Percentiles rank a stretch among this genome's conserved stretches.
phyloP scores from a whole-genome alignment of 2,797 vertebrate species.

The Aselliscus stoliczkanus region DNA sequence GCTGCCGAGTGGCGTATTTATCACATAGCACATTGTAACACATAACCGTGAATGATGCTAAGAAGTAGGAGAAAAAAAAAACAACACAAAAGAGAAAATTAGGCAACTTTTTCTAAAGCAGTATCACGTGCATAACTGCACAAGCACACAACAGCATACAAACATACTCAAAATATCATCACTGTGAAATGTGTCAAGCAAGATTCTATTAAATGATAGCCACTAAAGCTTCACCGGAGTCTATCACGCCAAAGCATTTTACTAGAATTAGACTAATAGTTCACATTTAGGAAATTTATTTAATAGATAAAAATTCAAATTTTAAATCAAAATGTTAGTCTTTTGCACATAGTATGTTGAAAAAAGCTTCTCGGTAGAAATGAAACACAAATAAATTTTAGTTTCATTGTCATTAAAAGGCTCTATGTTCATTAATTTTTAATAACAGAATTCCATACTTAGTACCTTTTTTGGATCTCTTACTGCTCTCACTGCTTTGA shows the following conservation, averaged over 20 bases:
- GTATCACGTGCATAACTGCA: neutral
- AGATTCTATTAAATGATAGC: neutral
- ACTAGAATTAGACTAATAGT: neutral
- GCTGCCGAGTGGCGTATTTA: constrained; percentile 98
- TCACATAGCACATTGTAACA: constrained; percentile 99
- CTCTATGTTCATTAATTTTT: constrained; percentile 3
- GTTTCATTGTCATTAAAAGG: constrained; percentile 1
- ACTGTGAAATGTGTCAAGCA: neutral
- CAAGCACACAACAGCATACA: neutral
- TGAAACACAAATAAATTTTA: constrained; percentile 35
- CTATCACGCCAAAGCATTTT: neutral
- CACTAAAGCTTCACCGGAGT: neutral
- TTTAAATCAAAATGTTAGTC: constrained; percentile 22
- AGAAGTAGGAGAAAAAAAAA: constrained; percentile 46
- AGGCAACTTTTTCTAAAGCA: constrained; percentile 59
- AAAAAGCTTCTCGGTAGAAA: neutral
- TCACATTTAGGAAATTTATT: neutral
- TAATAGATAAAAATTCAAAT: constrained; percentile 30
- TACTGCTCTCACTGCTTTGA: neutral
- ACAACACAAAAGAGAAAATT: constrained; percentile 60
- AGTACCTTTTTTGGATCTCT: neutral
- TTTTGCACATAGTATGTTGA: neutral
- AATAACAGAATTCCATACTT: constrained; percentile 18
- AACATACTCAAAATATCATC: neutral
- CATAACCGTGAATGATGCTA: constrained; percentile 96